These are phyloP conservation scores for Aphidius colemani DNA, from an alignment of 2,888 invertebrate genomes.

Conservation along the genomic window DNA sequence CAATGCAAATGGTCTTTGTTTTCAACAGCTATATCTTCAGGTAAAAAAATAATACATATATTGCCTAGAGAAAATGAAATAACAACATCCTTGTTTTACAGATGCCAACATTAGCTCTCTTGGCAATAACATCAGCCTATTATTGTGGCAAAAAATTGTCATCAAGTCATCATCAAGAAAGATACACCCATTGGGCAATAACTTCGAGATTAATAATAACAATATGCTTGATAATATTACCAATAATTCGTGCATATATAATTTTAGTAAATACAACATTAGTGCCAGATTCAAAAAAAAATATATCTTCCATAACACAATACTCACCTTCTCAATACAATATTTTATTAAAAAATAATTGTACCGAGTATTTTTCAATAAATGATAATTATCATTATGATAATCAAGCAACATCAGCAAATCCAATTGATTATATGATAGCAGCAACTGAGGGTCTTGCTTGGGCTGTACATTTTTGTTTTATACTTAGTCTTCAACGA, in stretches of 20 bases:
- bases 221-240: slow-evolving; percentile 69
- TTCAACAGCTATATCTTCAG: slow-evolving; percentile 77
- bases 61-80: neutral
- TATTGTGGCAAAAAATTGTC: slow-evolving; percentile 74
- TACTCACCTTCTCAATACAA: neutral
- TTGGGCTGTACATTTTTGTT: slow-evolving; percentile 83
- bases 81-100: slow-evolving; percentile 52
- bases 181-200: slow-evolving; percentile 68
- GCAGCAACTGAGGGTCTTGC: slow-evolving; percentile 74
- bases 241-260: slow-evolving; percentile 72
- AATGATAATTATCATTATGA: slow-evolving; percentile 35
- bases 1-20: slow-evolving; percentile 76
- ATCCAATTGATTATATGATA: slow-evolving; percentile 73
- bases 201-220: slow-evolving; percentile 69
- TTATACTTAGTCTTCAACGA: slow-evolving; percentile 71
- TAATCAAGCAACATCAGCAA: slow-evolving; percentile 60
- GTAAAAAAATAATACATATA: slow-evolving; percentile 33
- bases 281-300: slow-evolving; percentile 19
- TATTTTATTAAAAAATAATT: slow-evolving; percentile 29
- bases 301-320: neutral
- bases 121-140: slow-evolving; percentile 81
- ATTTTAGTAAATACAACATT: slow-evolving; percentile 61
- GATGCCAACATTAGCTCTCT: slow-evolving; percentile 73
- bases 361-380: slow-evolving; percentile 9
- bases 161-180: slow-evolving; percentile 67